phyloP scores from a whole-genome alignment of 2,888 invertebrate genomes.

The Camptogramma bilineatum region DNA sequence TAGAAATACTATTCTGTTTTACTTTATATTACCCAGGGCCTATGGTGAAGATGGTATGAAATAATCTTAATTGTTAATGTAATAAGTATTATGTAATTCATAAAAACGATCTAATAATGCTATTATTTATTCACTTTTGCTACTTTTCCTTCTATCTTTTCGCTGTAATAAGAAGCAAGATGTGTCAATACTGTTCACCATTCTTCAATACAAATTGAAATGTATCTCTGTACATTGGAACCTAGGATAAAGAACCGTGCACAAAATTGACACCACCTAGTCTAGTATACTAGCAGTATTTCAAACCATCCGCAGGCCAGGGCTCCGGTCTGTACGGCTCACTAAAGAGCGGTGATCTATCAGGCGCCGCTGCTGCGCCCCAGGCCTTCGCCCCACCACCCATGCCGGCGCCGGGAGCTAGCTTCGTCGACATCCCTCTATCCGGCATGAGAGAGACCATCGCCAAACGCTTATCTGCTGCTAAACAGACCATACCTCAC shows the following conservation, averaged over 20 bases:
- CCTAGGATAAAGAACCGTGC: not conserved
- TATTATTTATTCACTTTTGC: no score
- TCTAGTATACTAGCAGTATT: conserved; percentile 37
- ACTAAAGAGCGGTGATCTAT: conserved; percentile 92
- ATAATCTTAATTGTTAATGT: conserved; percentile 10
- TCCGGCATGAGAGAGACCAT: conserved; percentile 94
- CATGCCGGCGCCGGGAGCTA: conserved; percentile 76
- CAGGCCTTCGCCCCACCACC: conserved; percentile 53
- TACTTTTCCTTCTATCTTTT: not conserved
- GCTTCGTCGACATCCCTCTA: conserved; percentile 92
- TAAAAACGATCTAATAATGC: not conserved
- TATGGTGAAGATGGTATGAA: conserved; percentile 38
- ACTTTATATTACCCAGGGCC: not conserved
- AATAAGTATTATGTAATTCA: not conserved
- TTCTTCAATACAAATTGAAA: no score
- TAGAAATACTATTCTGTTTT: not conserved
- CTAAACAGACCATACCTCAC: conserved; percentile 98
- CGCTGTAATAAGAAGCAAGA: not conserved
- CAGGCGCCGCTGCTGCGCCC: conserved; percentile 60
- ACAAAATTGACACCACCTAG: not conserved
- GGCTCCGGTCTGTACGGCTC: conserved; percentile 94
- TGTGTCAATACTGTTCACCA: not conserved
- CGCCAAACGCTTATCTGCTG: conserved; percentile 94
- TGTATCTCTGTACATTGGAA: no score
- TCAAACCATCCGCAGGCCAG: conserved; percentile 74